Percentiles rank a stretch among this genome's conserved stretches.
Evolutionary conservation across 2,797 vertebrate genomes (phyloP).

Genomic region (Apodemus agrarius): DNA sequence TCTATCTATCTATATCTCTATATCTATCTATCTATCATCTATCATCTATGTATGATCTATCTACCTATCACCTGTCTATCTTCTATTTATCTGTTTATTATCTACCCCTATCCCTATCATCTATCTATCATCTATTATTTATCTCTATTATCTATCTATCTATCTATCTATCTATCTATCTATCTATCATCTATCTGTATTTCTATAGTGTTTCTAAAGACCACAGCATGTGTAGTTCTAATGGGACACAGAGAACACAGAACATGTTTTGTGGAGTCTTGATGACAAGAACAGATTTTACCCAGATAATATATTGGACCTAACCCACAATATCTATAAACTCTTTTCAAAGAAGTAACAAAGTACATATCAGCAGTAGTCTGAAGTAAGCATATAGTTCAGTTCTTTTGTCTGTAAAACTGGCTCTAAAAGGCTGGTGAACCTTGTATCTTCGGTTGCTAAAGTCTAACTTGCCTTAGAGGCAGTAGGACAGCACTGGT

Average conservation of each 20-base stretch:
- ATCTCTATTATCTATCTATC: not conserved
- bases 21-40: not conserved
- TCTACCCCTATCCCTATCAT: not conserved
- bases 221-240: not conserved
- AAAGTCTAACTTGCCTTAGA: not conserved
- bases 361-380: not conserved
- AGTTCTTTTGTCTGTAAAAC: conserved; percentile 32
- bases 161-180: not conserved
- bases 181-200: not conserved
- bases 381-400: not conserved
- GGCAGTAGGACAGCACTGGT: not conserved
- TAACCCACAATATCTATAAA: not conserved
- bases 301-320: not conserved
- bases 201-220: conserved; percentile 25
- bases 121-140: not conserved
- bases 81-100: not conserved
- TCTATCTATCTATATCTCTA: not conserved
- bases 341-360: not conserved
- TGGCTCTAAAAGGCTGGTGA: not conserved
- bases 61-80: not conserved
- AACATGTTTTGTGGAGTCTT: not conserved
- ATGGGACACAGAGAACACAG: not conserved
- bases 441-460: not conserved
- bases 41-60: not conserved
- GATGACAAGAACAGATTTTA: not conserved